Percentiles rank a stretch among this genome's conserved stretches.
These are phyloP conservation scores for Drosophila insularis DNA, from an alignment of 1,140 invertebrate species.

Conservation along the genomic window DNA sequence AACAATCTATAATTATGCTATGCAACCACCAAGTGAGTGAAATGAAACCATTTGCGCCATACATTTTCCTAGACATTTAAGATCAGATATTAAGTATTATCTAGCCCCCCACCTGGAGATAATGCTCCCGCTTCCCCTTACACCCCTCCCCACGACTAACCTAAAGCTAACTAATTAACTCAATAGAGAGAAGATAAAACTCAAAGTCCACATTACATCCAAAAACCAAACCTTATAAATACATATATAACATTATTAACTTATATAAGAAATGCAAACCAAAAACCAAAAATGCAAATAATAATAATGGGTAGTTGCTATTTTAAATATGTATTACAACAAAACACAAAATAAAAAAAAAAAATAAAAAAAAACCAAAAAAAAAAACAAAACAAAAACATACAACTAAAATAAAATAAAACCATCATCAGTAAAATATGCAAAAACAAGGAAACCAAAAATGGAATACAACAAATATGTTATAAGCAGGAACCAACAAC, in stretches of 20 bases:
- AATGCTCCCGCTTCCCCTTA: neutral
- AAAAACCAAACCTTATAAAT: slow-evolving; percentile 63
- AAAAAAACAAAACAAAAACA: slow-evolving; percentile 43
- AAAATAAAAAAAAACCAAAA: slow-evolving; percentile 35
- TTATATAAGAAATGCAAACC: slow-evolving; percentile 69
- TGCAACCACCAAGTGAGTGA: slow-evolving; percentile 36
- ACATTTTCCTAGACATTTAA: slow-evolving; percentile 39
- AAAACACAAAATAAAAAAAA: slow-evolving; percentile 38
- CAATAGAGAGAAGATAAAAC: slow-evolving; percentile 27
- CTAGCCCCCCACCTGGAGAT: slow-evolving; percentile 15
- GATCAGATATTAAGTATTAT: slow-evolving; percentile 36
- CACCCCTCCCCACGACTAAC: neutral
- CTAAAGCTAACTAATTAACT: slow-evolving; percentile 17
- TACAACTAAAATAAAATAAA: slow-evolving; percentile 33
- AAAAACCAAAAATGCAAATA: slow-evolving; percentile 51
- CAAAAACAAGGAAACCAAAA: slow-evolving; percentile 25
- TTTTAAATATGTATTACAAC: slow-evolving; percentile 79
- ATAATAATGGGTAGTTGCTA: slow-evolving; percentile 73
- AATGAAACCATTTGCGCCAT: slow-evolving; percentile 49
- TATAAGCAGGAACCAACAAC: slow-evolving; percentile 73
- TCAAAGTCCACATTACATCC: slow-evolving; percentile 23
- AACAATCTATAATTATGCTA: slow-evolving; percentile 40
- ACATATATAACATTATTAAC: slow-evolving; percentile 22
- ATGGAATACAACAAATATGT: slow-evolving; percentile 42
- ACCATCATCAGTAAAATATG: slow-evolving; percentile 54